Percentiles rank a stretch among this genome's conserved stretches.
Conservation (phyloP, 2,888 invertebrate species). For the Hecatera dysodea region DNA sequence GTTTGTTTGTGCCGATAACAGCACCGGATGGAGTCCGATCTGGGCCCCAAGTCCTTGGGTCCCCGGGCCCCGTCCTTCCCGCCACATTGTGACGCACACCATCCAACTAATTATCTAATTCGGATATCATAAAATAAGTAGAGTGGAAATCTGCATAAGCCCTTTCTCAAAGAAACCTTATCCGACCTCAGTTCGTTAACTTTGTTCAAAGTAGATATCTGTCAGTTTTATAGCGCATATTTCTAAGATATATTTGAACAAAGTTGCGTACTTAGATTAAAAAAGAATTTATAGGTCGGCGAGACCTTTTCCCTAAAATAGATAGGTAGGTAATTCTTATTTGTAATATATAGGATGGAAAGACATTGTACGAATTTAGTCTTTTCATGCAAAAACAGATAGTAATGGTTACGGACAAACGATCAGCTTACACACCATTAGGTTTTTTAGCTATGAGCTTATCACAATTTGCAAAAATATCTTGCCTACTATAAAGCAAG, state of each 20-base stretch:
- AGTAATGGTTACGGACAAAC: conserved; percentile 73
- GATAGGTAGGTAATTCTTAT: conserved; percentile 52
- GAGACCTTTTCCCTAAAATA: conserved; percentile 52
- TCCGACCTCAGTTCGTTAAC: conserved; percentile 55
- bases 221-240: conserved; percentile 57
- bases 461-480: conserved; percentile 77
- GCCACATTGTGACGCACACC: conserved; percentile 33
- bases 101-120: conserved; percentile 52
- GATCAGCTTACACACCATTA: conserved; percentile 81
- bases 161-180: conserved; percentile 40
- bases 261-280: conserved; percentile 58
- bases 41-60: conserved; percentile 20
- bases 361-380: conserved; percentile 59
- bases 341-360: conserved; percentile 56
- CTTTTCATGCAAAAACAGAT: conserved; percentile 76
- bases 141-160: conserved; percentile 49
- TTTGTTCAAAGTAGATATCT: conserved; percentile 58
- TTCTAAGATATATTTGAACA: conserved; percentile 57
- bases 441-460: conserved; percentile 76
- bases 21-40: conserved; percentile 67
- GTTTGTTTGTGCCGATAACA: conserved; percentile 80
- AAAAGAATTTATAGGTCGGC: conserved; percentile 56
- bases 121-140: conserved; percentile 56
- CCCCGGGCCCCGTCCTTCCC: conserved; percentile 11
- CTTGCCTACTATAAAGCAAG: conserved; percentile 58